These are phyloP conservation scores for Uropetala carovei DNA, from an alignment of 2,888 invertebrate genomes.

Conservation along the genomic window DNA sequence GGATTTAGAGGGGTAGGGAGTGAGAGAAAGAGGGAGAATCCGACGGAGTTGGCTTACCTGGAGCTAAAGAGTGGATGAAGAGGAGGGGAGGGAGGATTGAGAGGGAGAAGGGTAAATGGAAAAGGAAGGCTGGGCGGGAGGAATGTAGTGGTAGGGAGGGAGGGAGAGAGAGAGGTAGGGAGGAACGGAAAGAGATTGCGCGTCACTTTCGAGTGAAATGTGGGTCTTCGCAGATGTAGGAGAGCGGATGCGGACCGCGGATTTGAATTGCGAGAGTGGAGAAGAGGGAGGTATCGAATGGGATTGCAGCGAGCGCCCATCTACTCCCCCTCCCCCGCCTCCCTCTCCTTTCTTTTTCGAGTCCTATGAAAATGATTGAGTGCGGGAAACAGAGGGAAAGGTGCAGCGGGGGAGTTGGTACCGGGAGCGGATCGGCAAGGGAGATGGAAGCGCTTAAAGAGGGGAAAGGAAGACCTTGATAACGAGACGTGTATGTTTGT, in stretches of 20 bases:
- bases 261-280: background rate
- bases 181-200: background rate
- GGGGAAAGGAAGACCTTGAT: too few species aligned
- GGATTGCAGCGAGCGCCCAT: too few species aligned
- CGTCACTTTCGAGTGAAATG: constrained; percentile 37
- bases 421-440: background rate
- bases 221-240: background rate
- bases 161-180: background rate
- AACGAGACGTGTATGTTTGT: too few species aligned
- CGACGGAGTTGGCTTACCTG: background rate
- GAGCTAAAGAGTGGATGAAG: background rate
- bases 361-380: too few species aligned
- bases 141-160: background rate
- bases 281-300: too few species aligned
- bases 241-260: background rate
- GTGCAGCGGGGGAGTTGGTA: background rate
- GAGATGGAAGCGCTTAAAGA: background rate
- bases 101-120: background rate
- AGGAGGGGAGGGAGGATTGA: background rate
- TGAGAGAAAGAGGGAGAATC: background rate
- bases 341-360: too few species aligned
- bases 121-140: background rate
- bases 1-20: background rate
- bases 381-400: background rate
- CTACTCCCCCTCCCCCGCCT: too few species aligned